Conservation (phyloP, 2,888 invertebrate species). For the Tetheella fluctuosa region DNA sequence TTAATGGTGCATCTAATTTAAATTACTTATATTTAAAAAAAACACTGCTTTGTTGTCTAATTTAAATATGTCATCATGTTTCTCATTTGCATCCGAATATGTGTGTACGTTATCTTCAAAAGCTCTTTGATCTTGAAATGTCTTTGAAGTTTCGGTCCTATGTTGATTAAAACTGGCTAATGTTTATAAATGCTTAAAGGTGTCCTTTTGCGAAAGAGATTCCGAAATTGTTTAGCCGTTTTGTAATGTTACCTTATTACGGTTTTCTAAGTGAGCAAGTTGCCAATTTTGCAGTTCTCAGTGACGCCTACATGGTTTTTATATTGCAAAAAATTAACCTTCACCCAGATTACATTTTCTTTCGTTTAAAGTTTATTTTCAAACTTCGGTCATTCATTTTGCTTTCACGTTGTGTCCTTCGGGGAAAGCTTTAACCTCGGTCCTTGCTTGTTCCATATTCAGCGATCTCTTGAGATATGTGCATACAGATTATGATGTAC, state of each 20-base stretch:
- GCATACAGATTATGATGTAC: conserved; percentile 8
- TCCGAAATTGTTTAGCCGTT: conserved; percentile 32
- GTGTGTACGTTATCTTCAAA: not conserved
- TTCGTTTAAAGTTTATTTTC: not conserved
- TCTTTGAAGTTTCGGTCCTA: conserved; percentile 13
- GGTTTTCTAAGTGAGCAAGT: conserved; percentile 32
- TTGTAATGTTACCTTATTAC: conserved; percentile 28
- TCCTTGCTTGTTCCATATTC: not conserved
- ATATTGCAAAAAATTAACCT: not conserved
- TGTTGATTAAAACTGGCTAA: conserved; percentile 9
- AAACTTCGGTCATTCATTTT: not conserved
- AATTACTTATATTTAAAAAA: not conserved
- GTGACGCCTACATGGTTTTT: conserved; percentile 11
- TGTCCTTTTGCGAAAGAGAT: conserved; percentile 38
- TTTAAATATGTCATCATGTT: not conserved
- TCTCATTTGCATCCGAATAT: not conserved
- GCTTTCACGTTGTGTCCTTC: conserved; percentile 5
- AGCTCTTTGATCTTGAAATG: conserved; percentile 8
- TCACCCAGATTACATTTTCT: conserved; percentile 1
- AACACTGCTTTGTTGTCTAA: not conserved
- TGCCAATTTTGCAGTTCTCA: conserved; percentile 27
- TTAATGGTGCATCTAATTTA: not conserved
- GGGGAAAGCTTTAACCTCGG: not conserved
- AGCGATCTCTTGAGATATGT: conserved; percentile 8
- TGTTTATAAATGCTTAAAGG: conserved; percentile 20